Evolutionary conservation across 2,888 invertebrate species (phyloP).

Genomic region (Orgyia antiqua): DNA sequence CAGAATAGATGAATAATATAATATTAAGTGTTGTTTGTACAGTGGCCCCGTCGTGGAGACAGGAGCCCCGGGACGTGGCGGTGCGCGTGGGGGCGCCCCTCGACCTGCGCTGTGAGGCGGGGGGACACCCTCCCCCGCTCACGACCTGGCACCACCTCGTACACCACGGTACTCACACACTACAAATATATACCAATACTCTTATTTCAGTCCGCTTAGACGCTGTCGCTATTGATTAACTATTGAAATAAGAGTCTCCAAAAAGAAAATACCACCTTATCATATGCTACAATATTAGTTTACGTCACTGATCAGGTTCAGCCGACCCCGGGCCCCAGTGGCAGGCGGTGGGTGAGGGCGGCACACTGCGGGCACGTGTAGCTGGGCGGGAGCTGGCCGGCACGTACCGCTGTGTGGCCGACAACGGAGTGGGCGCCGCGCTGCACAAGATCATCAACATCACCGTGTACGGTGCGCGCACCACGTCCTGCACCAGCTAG

Average conservation of each 20-base stretch:
- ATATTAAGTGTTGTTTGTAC: constrained; percentile 4
- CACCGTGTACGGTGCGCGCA: constrained; percentile 84
- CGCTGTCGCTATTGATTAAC: too few relatives aligned
- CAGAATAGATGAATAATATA: too few relatives aligned
- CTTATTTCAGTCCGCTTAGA: too few relatives aligned
- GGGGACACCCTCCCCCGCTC: constrained; percentile 84
- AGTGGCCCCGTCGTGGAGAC: constrained; percentile 86
- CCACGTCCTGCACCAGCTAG: too few relatives aligned
- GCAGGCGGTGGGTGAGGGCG: constrained; percentile 42
- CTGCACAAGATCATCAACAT: constrained; percentile 88
- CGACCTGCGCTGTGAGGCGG: constrained; percentile 83
- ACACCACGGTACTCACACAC: background rate
- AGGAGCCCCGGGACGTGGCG: constrained; percentile 83
- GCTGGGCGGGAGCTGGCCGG: constrained; percentile 85
- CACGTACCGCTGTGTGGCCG: constrained; percentile 88
- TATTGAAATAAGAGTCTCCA: too few relatives aligned
- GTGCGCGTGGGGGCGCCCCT: constrained; percentile 84
- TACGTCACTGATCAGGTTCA: too few relatives aligned
- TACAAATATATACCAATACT: background rate
- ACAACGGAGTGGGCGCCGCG: constrained; percentile 89
- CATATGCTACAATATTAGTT: too few relatives aligned
- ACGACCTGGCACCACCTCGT: constrained; percentile 80
- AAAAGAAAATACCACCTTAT: too few relatives aligned
- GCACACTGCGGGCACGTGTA: constrained; percentile 80
- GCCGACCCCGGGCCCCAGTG: constrained; percentile 34